phyloP scores from a whole-genome alignment of 2,797 vertebrate species.

The Myotis myotis region DNA sequence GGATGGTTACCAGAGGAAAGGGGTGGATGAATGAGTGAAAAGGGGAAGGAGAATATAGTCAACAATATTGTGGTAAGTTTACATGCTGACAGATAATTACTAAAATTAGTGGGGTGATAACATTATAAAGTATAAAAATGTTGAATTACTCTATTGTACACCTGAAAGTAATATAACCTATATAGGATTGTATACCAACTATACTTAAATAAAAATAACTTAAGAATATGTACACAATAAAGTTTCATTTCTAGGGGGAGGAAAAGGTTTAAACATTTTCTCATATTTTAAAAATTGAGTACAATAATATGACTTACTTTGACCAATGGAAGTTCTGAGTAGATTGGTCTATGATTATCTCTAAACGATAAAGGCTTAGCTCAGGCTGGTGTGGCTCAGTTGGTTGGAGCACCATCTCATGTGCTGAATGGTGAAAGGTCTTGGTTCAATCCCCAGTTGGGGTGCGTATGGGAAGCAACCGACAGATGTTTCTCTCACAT shows the following conservation, averaged over 20 bases:
- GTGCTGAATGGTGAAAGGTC: not conserved
- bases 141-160: not conserved
- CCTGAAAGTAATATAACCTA: not conserved
- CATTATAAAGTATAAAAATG: not conserved
- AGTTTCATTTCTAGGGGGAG: not conserved
- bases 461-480: not conserved
- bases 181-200: not conserved
- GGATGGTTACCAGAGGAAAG: not conserved
- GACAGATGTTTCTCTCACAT: not conserved
- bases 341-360: not conserved
- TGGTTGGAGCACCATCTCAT: not conserved
- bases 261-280: not conserved
- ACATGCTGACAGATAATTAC: not conserved
- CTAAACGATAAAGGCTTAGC: not conserved
- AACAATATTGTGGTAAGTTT: not conserved
- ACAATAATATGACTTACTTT: not conserved
- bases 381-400: not conserved
- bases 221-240: not conserved
- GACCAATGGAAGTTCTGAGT: not conserved
- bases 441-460: not conserved
- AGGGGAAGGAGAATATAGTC: not conserved
- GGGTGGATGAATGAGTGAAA: not conserved
- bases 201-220: not conserved
- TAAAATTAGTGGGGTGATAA: not conserved
- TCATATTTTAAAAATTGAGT: conserved; percentile 8